Base-by-base conservation (phyloP, 2,888 invertebrate genomes). In the Coenonympha glycerion region DNA sequence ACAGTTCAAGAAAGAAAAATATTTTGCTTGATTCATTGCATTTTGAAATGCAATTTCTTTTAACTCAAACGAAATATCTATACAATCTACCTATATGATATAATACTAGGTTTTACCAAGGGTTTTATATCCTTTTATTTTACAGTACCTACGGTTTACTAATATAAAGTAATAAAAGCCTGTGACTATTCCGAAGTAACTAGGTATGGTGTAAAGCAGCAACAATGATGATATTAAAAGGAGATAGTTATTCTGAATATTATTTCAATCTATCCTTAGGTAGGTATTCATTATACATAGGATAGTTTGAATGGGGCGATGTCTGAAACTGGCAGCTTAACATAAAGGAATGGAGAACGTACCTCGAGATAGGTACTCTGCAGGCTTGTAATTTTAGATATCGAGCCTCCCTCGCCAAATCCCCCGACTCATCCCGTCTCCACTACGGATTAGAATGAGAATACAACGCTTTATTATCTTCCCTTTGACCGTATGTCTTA, bases 321-420 rank as follows among this genome's bases (percentile, higher is more conserved):
- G 71, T 76, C 80, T 82, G 79, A 76, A 82, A 79, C 77, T 81
- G 81, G 79, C 80, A 82, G 79, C 69, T 81, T 67, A 78, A 76
- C 75, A 77, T 80, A 80, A 81, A 81, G 79, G 79, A 80, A 74
- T 71, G 71, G 73, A 71, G 72, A 73, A 70, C 69, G 74, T 74
- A 70, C 72, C 69, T 71, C 71, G 73, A 79, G 82, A 83, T 80
- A 81, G 82, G 80, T 74, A 77, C 79, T 79, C 77, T 76, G 78
- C 73, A 76, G 78, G 75, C 76, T 84, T 82, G 83, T 82, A 83
- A 85, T 85, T 82, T 85, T 79, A 83, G 81, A 84, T 85, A 84
- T 83, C 82, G 76, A 78, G 73, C 73, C 77, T 73, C 72, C 68
- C 63, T 64, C 60, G 64, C 72, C 66, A 62, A 72, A 68, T 68